Evolutionary conservation across 1,140 invertebrate genomes (phyloP), one percentile per base, ranked within the genome.

Genomic region (Cydia strobilella): DNA sequence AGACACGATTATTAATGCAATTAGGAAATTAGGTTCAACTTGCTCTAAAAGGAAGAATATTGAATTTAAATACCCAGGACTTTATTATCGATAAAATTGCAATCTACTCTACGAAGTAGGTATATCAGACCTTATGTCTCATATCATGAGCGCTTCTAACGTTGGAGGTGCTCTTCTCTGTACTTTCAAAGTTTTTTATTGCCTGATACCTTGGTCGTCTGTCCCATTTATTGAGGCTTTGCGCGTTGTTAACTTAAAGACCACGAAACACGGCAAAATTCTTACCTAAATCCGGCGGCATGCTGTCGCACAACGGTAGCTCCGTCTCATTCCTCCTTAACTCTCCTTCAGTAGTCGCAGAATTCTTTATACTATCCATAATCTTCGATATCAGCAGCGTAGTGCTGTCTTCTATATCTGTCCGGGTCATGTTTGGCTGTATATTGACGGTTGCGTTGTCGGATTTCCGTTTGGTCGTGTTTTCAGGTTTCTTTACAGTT

Each of bases 271-370:
- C 25, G 31, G 51, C n/a, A 72, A 69, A 23, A 39, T 63, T 69
- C 77, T 84, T 78, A 92, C 90, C 90, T 82, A 91, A 85, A 82
- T 90, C 90, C 23, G 86, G 80, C 27, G 88, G 86, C 74, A 84
- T 83, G 66, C 79, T 81, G 12, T 86, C 84, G 78, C 90, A 92
- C 10, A 89, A 45, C 18, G 88, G 87, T 74, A 90, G 59, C 3
- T 75, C 73, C 0, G 86, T 79, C 74, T 89, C 86, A 13, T 72
- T 87, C 35, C 81, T 80, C 62, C 82, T 89, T n/a, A 82, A 25
- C 18, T 83, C 54, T 74, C 77, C 85, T 79, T 89, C 87, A 2
- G 87, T 87, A 0, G 83, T 88, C 15, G 86, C 84, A 10, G 84
- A 63, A 74, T 83, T 89, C 73, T 85, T 90, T 0, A 87, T 77